Percentiles rank a stretch among this genome's conserved stretches.
phyloP scores from a whole-genome alignment of 2,797 vertebrate genomes.

The Myotis pilosus region DNA sequence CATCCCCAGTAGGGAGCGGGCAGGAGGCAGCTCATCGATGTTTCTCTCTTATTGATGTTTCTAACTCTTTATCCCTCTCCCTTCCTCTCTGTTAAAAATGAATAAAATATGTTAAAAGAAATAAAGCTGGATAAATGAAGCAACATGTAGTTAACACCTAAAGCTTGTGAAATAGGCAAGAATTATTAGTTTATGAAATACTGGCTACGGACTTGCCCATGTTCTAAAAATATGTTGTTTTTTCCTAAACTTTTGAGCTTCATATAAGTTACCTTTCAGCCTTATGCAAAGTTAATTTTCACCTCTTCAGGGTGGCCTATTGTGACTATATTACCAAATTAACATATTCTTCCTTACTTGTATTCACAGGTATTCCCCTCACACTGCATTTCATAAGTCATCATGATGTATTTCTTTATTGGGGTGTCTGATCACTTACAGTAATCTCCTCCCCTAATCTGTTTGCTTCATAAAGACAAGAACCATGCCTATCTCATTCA shows the following conservation, averaged over 20 bases:
- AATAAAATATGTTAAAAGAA: too few species aligned
- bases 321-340: background rate
- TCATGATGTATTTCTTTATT: background rate
- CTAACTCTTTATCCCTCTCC: too few species aligned
- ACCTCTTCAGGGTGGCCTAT: background rate
- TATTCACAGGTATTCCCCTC: background rate
- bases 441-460: background rate
- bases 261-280: background rate
- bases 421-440: background rate
- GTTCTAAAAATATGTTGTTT: background rate
- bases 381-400: background rate
- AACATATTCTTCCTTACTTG: background rate
- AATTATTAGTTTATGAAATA: background rate
- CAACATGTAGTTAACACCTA: background rate
- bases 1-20: too few species aligned
- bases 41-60: too few species aligned
- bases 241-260: slow-evolving; percentile 16
- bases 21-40: too few species aligned
- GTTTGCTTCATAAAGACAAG: background rate
- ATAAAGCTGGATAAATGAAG: background rate
- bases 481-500: background rate
- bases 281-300: background rate
- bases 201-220: background rate
- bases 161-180: background rate
- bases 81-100: too few species aligned